Conservation (phyloP, 2,113 vertebrate genomes). For the Chitala chitala region DNA sequence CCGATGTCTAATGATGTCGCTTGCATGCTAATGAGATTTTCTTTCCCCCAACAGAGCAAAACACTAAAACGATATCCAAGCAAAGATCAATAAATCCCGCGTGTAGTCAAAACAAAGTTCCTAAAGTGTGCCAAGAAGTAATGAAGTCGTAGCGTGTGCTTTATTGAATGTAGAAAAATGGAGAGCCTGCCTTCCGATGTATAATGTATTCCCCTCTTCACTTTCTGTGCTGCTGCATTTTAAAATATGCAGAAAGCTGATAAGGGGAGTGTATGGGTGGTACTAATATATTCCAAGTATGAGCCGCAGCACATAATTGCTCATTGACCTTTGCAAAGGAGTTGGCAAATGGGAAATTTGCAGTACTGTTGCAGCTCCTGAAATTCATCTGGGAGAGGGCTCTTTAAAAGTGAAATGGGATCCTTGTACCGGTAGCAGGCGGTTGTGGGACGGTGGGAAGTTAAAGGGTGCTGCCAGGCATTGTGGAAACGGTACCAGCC, state of each 20-base stretch:
- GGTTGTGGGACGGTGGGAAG: neutral
- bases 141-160: neutral
- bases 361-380: neutral
- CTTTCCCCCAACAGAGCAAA: neutral
- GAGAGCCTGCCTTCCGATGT: neutral
- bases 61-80: neutral
- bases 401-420: neutral
- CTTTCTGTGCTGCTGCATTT: neutral
- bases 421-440: neutral
- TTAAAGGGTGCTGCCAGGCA: neutral
- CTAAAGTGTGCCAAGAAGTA: neutral
- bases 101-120: neutral
- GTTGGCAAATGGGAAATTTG: slow-evolving; percentile 15
- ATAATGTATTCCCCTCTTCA: slow-evolving; percentile 14
- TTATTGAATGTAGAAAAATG: neutral
- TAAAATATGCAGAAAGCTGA: slow-evolving; percentile 17
- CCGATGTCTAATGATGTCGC: neutral
- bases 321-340: slow-evolving; percentile 26
- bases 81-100: neutral
- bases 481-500: neutral
- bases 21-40: neutral
- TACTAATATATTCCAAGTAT: slow-evolving; percentile 19
- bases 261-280: neutral
- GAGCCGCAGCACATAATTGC: slow-evolving; percentile 11
- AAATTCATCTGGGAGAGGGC: slow-evolving; percentile 3